Evolutionary conservation across 2,888 invertebrate species (phyloP).

Genomic region (Lochmaea crataegi): DNA sequence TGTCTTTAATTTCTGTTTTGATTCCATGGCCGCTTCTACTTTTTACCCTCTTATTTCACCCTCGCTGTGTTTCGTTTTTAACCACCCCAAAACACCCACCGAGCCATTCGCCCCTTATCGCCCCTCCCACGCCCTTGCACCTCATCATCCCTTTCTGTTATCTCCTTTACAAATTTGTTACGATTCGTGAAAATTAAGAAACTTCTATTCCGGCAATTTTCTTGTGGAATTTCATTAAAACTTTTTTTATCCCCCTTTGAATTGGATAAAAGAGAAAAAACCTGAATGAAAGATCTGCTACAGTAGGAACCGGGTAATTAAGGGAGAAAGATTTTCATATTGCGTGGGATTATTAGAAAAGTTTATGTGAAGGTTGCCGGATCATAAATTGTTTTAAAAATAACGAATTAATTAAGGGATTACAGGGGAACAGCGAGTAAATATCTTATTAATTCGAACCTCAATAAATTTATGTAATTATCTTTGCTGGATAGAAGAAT

Average conservation of each 20-base stretch:
- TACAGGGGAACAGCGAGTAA: no score
- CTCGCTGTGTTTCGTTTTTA: constrained; percentile 57
- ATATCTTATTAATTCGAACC: no score
- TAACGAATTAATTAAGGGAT: no score
- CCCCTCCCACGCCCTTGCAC: constrained; percentile 34
- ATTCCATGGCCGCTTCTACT: constrained; percentile 65
- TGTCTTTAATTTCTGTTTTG: constrained; percentile 66
- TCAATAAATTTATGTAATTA: no score
- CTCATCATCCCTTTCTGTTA: constrained; percentile 42
- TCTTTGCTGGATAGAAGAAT: no score
- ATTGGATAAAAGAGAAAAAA: constrained; percentile 7
- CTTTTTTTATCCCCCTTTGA: constrained; percentile 23
- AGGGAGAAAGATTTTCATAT: not conserved
- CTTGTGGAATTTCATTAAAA: constrained; percentile 36
- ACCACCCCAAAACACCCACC: constrained; percentile 39
- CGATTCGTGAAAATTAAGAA: constrained; percentile 45
- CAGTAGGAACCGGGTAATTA: not conserved
- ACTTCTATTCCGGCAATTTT: constrained; percentile 35
- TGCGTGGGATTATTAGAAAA: no score
- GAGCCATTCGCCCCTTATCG: constrained; percentile 24
- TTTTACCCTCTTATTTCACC: constrained; percentile 66
- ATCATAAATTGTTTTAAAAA: no score
- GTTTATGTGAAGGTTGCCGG: no score
- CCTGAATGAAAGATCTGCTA: not conserved
- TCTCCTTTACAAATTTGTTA: constrained; percentile 47